Evolutionary conservation across 1,140 invertebrate species (phyloP).

Genomic region (Ridgeia piscesae): DNA sequence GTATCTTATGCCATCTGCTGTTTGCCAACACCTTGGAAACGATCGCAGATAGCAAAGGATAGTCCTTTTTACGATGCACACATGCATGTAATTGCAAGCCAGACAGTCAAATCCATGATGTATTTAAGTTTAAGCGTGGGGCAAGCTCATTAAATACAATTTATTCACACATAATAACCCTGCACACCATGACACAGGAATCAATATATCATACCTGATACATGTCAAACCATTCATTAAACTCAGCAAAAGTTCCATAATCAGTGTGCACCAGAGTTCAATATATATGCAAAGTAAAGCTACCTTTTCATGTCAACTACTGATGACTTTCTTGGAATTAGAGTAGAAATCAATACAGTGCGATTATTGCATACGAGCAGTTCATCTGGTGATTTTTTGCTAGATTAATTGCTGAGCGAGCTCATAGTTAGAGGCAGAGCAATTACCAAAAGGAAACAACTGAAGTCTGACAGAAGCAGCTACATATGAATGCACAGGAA

Average conservation of each 20-base stretch:
- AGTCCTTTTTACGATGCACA: neutral
- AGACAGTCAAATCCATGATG: constrained; percentile 5
- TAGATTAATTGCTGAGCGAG: constrained; percentile 1
- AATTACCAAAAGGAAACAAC: neutral
- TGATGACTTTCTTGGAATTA: neutral
- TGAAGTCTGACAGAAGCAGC: neutral
- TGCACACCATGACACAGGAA: neutral
- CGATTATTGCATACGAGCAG: neutral
- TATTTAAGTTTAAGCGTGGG: neutral
- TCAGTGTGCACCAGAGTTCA: neutral
- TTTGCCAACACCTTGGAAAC: neutral
- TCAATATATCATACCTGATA: constrained; percentile 1
- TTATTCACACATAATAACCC: constrained; percentile 1
- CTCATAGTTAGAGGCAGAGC: neutral
- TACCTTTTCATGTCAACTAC: neutral
- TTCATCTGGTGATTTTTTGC: constrained; percentile 5
- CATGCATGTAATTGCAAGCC: neutral
- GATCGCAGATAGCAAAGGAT: neutral
- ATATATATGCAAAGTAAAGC: constrained; percentile 1
- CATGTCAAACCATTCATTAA: constrained; percentile 6
- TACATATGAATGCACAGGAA: neutral
- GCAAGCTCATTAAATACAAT: neutral
- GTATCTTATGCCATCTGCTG: neutral
- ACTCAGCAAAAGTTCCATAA: neutral
- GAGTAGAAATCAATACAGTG: neutral